Evolutionary conservation across 2,888 invertebrate species (phyloP).

Genomic region (Crossocerus cetratus): DNA sequence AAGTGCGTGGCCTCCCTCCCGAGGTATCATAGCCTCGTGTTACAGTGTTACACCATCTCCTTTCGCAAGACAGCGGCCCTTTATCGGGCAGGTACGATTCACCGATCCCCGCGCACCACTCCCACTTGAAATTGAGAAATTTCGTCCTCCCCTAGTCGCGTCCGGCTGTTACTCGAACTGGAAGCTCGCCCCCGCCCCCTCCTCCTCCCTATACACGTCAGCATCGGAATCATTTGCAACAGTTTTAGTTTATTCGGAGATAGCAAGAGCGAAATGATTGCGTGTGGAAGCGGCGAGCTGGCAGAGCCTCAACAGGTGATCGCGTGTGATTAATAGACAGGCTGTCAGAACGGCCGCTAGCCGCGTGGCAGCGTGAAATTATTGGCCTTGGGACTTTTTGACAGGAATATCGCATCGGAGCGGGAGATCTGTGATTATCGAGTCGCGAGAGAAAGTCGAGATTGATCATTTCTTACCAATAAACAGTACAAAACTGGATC

Average conservation of each 20-base stretch:
- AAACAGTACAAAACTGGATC: conserved; percentile 44
- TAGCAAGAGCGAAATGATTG: no score
- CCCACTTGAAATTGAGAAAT: conserved; percentile 15
- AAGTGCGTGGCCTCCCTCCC: neutral
- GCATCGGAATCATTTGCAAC: no score
- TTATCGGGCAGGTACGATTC: conserved; percentile 14
- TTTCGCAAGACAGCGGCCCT: conserved; percentile 14
- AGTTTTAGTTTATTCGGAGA: no score
- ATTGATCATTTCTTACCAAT: conserved; percentile 37
- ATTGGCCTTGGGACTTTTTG: conserved; percentile 57
- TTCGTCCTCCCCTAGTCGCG: neutral
- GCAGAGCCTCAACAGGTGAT: conserved; percentile 19
- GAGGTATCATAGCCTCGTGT: conserved; percentile 22
- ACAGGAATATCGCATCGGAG: conserved; percentile 62
- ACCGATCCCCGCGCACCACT: neutral
- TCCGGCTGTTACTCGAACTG: neutral
- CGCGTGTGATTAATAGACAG: conserved; percentile 63
- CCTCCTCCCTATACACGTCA: no score
- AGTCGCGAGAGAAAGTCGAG: conserved; percentile 61
- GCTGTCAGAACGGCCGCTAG: conserved; percentile 48
- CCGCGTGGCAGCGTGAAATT: conserved; percentile 67
- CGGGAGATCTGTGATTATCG: conserved; percentile 71
- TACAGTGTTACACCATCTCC: conserved; percentile 25
- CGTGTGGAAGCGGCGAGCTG: neutral
- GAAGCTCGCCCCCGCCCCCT: no score